Evolutionary conservation across 2,797 vertebrate species (phyloP).

Genomic region (Sarcophilus harrisii): DNA sequence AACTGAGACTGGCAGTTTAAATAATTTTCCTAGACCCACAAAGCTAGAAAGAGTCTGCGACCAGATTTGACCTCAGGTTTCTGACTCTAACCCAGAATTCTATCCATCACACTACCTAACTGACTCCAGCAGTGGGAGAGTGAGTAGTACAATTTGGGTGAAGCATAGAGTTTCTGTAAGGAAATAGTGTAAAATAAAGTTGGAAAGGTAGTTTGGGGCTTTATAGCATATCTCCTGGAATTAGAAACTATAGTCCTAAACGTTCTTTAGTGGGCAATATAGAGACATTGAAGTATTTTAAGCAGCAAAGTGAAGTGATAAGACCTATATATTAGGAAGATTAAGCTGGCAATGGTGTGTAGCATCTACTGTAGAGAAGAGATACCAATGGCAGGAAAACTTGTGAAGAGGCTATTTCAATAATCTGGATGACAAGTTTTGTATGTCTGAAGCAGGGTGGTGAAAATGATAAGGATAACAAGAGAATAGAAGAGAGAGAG

Average conservation of each 20-base stretch:
- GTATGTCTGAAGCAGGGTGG: neutral
- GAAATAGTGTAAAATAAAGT: neutral
- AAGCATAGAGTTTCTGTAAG: neutral
- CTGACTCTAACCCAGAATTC: neutral
- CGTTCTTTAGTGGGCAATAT: neutral
- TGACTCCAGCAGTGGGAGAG: neutral
- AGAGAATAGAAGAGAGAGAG: neutral
- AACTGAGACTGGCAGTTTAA: neutral
- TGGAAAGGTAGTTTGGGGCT: neutral
- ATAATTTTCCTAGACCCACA: neutral
- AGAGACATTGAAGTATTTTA: neutral
- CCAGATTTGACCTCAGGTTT: neutral
- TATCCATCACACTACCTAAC: neutral
- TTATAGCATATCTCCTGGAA: neutral
- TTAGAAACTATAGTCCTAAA: neutral
- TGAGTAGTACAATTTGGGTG: neutral
- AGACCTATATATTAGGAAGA: neutral
- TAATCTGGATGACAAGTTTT: neutral
- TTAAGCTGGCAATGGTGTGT: neutral
- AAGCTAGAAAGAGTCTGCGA: neutral
- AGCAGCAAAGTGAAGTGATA: neutral
- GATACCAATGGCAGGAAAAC: neutral
- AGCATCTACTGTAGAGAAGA: neutral
- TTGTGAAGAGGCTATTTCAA: neutral
- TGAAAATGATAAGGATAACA: neutral